Evolutionary conservation across 2,888 invertebrate species (phyloP), one percentile per base, ranked within the genome.

Genomic region (Trimorus sp.): DNA sequence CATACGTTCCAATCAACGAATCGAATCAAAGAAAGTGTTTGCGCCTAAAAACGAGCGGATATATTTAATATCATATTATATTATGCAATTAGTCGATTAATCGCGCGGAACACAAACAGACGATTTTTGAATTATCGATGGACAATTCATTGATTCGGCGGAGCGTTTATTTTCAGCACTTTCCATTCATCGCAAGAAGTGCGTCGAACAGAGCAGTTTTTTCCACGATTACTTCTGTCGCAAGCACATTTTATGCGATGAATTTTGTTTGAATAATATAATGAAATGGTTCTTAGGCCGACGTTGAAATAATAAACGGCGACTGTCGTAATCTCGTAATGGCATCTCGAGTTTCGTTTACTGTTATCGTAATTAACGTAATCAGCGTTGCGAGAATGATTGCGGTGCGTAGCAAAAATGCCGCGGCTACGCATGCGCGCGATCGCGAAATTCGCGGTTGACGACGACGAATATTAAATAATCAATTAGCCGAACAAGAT

Each of bases 241-340:
- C 49, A 26, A 59, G 36, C 37, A 60, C 40, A 48, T 59, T 63
- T 58, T 15, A 15, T 45, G 45, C 58, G 68, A 71, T 70, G 65
- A 70, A 71, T 59, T 58, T 70, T 70, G 70, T 71, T 78, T 78
- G 65, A 78, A 70, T 78, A 71, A 78, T 65, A 78, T 65, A 70
- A 71, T 78, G 77, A 65, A 71, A 70, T 59, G 65, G 70, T 65
- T 65, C 70, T 71, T 65, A 78, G 45, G 63, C 70, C 65, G 59
- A 51, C 70, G 14, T 53, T 71, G 65, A 70, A 78, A 78, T 65
- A 65, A 78, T 53, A 71, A 78, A 78, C 65, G 70, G 38, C 42
- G 59, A 78, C 37, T 45, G 70, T 53, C 54, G 68, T 76, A 76
- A 70, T 78, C 59, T 70, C 51, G 48, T 78, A 71, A 78, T 71